phyloP scores from a whole-genome alignment of 2,113 vertebrate genomes.

The Centrocercus urophasianus region DNA sequence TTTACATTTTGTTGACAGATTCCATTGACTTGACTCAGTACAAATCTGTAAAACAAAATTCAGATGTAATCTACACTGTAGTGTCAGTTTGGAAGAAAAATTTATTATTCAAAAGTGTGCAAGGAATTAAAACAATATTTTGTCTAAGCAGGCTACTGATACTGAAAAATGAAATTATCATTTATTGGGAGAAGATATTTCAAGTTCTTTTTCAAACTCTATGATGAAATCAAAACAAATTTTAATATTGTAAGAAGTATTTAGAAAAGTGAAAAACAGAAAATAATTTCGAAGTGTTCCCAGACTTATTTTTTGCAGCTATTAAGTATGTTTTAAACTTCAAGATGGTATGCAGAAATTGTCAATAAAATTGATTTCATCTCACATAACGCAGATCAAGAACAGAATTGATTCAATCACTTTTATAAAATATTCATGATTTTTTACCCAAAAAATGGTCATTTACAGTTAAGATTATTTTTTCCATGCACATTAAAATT shows the following conservation, averaged over 20 bases:
- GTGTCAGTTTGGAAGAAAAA: slow-evolving; percentile 6
- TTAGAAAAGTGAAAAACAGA: neutral
- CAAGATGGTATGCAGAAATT: neutral
- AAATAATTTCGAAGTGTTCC: neutral
- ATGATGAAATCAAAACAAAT: neutral
- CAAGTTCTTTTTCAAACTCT: neutral
- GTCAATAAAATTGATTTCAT: neutral
- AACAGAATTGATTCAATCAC: neutral
- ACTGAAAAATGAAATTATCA: slow-evolving; percentile 44
- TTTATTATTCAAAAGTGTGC: slow-evolving; percentile 19
- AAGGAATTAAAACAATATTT: slow-evolving; percentile 21
- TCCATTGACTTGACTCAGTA: slow-evolving; percentile 21
- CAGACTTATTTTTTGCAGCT: neutral
- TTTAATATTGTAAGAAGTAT: neutral
- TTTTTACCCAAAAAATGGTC: neutral
- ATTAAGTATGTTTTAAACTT: neutral
- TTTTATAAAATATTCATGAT: neutral
- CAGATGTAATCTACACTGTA: neutral
- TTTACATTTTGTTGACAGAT: slow-evolving; percentile 15
- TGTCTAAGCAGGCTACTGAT: neutral
- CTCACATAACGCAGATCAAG: neutral
- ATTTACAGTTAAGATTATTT: neutral
- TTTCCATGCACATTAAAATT: neutral
- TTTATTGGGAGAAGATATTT: neutral
- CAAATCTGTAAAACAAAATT: slow-evolving; percentile 20